Evolutionary conservation across 2,113 vertebrate species (phyloP).

Genomic region (Campylomormyrus tamandua): DNA sequence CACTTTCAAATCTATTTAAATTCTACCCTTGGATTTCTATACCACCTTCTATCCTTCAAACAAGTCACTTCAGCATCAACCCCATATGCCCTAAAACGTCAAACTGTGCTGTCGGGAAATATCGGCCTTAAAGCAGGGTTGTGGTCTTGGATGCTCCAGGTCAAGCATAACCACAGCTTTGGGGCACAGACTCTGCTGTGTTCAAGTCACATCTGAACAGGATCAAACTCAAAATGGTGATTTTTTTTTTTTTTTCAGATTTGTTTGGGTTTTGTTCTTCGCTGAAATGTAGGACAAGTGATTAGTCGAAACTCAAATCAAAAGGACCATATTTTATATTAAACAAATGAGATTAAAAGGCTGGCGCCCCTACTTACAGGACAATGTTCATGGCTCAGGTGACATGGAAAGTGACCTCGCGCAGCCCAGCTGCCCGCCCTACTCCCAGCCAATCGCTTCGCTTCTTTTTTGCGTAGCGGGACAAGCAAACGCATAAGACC

Average conservation of each 20-base stretch:
- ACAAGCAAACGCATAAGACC: slow-evolving; percentile 94
- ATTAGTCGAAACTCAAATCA: slow-evolving; percentile 53
- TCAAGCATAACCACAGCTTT: slow-evolving; percentile 25
- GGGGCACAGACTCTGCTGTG: not conserved
- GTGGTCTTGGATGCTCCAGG: not conserved
- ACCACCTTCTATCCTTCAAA: not conserved
- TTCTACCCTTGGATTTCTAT: not conserved
- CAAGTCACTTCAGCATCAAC: not conserved
- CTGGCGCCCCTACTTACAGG: slow-evolving; percentile 95
- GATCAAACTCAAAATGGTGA: not conserved
- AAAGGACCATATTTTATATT: slow-evolving; percentile 50
- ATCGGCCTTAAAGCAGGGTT: not conserved
- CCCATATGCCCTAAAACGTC: not conserved
- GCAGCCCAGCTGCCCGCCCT: slow-evolving; percentile 88
- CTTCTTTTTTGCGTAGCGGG: slow-evolving; percentile 80
- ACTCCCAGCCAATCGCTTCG: slow-evolving; percentile 91
- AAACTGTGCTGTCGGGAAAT: not conserved
- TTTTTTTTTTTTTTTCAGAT: not conserved
- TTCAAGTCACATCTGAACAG: not conserved
- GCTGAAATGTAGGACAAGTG: slow-evolving; percentile 37
- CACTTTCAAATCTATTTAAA: not conserved
- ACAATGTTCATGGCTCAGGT: slow-evolving; percentile 75
- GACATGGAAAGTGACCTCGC: slow-evolving; percentile 90
- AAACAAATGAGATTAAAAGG: slow-evolving; percentile 63
- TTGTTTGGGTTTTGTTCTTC: slow-evolving; percentile 35